phyloP scores from a whole-genome alignment of 2,113 vertebrate species.

The Hippocampus guttulatus region DNA sequence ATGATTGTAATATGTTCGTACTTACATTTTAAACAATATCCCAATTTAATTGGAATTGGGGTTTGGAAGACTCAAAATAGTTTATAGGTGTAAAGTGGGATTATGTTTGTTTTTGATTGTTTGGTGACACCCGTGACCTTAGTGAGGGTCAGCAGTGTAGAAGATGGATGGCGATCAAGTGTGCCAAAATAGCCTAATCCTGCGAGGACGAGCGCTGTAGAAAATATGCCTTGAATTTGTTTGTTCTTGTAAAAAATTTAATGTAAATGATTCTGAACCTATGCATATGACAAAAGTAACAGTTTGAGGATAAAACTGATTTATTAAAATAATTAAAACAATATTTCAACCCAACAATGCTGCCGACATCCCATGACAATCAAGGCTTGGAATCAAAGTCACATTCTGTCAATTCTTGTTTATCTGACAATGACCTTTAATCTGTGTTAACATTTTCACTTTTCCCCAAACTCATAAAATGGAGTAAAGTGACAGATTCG shows the following conservation, averaged over 20 bases:
- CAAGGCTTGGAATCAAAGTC: slow-evolving; percentile 22
- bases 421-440: slow-evolving; percentile 65
- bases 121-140: no score
- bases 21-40: no score
- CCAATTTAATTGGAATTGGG: no score
- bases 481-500: slow-evolving; percentile 18
- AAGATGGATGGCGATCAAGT: not conserved
- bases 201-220: not conserved
- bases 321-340: slow-evolving; percentile 18
- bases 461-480: slow-evolving; percentile 43
- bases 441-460: slow-evolving; percentile 67
- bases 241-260: not conserved
- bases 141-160: not conserved
- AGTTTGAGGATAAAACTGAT: slow-evolving; percentile 28
- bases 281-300: slow-evolving; percentile 12
- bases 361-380: not conserved
- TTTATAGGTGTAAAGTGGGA: no score
- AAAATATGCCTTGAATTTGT: not conserved
- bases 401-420: slow-evolving; percentile 62
- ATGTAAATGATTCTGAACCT: slow-evolving; percentile 28
- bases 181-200: not conserved
- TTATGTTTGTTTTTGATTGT: no score
- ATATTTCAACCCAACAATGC: slow-evolving; percentile 9
- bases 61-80: no score
- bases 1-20: no score